Percentiles rank a stretch among this genome's conserved stretches.
These are phyloP conservation scores for Mimachlamys varia DNA, from an alignment of 2,888 invertebrate genomes.

Conservation along the genomic window DNA sequence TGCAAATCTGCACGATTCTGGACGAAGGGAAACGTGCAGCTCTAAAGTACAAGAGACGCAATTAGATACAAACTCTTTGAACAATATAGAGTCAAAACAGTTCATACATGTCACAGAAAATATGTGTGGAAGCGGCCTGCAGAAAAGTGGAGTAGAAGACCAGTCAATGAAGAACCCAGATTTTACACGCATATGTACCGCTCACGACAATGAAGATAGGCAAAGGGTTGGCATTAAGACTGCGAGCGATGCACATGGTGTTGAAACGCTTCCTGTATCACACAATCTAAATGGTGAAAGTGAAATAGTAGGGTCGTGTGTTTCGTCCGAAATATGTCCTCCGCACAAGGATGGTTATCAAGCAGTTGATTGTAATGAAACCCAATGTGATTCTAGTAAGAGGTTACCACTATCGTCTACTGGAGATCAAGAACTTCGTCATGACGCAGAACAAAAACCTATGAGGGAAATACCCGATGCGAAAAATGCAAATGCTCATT, in stretches of 20 bases:
- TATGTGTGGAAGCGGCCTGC: background rate
- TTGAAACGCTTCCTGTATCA: background rate
- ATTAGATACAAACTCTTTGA: background rate
- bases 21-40: background rate
- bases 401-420: background rate
- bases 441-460: background rate
- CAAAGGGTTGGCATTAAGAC: background rate
- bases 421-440: background rate
- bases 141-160: background rate
- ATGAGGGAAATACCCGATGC: background rate
- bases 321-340: background rate
- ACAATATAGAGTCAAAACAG: background rate
- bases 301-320: background rate
- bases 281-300: background rate
- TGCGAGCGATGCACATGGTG: background rate
- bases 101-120: background rate
- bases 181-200: background rate
- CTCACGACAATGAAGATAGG: background rate
- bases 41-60: background rate
- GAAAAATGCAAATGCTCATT: constrained; percentile 39
- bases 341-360: background rate
- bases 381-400: background rate
- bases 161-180: background rate
- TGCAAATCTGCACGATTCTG: too few species aligned
- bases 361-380: background rate